Evolutionary conservation across 2,113 vertebrate genomes (phyloP), one percentile per base, ranked within the genome.

Genomic region (Dipodomys ordii): DNA sequence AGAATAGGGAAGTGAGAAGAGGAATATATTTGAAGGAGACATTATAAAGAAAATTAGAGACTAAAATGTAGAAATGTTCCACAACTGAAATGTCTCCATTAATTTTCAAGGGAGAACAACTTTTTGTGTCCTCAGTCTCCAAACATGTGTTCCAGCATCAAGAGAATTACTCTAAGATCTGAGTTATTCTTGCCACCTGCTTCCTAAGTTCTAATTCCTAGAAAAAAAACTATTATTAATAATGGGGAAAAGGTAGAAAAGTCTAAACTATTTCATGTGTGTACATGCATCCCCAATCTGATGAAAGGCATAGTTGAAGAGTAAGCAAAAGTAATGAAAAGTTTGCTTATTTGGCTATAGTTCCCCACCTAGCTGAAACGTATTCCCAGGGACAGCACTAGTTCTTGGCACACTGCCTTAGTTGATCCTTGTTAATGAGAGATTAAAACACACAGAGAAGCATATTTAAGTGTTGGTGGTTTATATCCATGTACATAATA

Each of bases 1-100:
- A 91, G 74, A 96, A 95, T 67, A 92, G 72, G 71, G 88, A 95
- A 96, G 88, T 90, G 74, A 28, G 79, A 96, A 94, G 88, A 67
- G 80, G 83, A 94, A 96, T 94, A 94, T 71, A 77, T 72, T 35
- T 86, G n/a, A 83, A 57, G 9, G 85, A 72, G 57, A 86, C 91
- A 57, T 57, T 81, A 44, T 27, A 62, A 71, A 79, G 53, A 92
- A 27, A 88, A 49, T 88, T 32, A 68, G 68, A 86, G 28, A 25
- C 25, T 25, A 16, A 3, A 28, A 81, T 46, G 57, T 16, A 74
- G 69, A 69, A 90, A 86, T 85, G 18, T 77, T 78, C 53, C 74
- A 6, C 18, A 7, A 39, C 78, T 78, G 27, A 64, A 74, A 2
- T 25, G 0, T 46, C 28, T 49, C 9, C 65, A 20, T 25, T 11